phyloP scores from a whole-genome alignment of 2,113 vertebrate genomes.

The Paradoxurus hermaphroditus region DNA sequence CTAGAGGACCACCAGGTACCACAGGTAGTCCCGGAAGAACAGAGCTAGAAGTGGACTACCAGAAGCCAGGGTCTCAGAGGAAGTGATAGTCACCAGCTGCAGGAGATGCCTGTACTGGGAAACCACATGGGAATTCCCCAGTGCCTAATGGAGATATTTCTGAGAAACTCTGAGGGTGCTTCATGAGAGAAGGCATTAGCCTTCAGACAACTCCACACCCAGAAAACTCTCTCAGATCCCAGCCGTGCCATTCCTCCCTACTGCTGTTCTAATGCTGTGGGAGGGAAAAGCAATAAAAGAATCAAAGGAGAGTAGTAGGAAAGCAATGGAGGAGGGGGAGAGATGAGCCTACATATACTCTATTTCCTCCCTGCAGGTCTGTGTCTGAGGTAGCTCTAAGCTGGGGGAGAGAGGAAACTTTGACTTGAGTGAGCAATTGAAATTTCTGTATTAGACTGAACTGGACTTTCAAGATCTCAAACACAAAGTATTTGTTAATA shows the following conservation, averaged over 20 bases:
- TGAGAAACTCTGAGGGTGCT: background rate
- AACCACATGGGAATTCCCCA: background rate
- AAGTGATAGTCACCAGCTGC: background rate
- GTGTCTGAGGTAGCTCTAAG: background rate
- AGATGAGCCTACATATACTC: rapidly evolving
- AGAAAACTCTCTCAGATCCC: background rate
- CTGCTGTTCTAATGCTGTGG: background rate
- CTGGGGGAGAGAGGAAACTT: background rate
- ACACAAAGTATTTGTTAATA: background rate
- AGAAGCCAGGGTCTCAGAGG: background rate
- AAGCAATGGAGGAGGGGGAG: background rate
- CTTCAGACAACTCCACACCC: background rate
- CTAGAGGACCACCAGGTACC: background rate
- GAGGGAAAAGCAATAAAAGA: background rate
- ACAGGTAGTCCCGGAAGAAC: background rate
- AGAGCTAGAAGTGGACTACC: background rate
- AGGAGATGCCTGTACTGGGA: background rate
- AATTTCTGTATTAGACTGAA: background rate
- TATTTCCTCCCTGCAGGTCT: background rate
- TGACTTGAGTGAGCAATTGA: background rate
- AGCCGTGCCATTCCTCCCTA: background rate
- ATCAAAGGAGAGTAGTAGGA: background rate
- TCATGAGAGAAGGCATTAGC: background rate
- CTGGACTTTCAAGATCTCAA: background rate
- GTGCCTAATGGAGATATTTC: background rate